Base-by-base conservation (phyloP, 2,113 vertebrate species). In the Steatornis caripensis region DNA sequence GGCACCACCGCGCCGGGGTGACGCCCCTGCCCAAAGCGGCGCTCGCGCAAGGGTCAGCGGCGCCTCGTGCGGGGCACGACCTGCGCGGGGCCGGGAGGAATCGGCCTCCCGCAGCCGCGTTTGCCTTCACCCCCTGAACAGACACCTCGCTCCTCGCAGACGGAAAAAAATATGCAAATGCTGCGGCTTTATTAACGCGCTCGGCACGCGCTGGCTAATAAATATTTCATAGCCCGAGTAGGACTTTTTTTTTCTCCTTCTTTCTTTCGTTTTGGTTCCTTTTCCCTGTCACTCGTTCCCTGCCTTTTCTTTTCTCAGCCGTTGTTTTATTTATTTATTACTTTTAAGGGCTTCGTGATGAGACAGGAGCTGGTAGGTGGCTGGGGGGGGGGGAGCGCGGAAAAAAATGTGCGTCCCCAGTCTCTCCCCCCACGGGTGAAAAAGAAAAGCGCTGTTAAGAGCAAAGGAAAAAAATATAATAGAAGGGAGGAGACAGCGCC, bases 191-290 rank as follows among this genome's bases (percentile, higher is more conserved):
- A 97, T 96, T 97, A 97, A 97, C 79, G 95, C 75, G 78, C 96
- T 96, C 74, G 77, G 94, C 96, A 95, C 95, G 93, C 91, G 69
- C 96, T 95, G 85, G 94, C 96, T 97, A 92, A 97, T 97, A 96
- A 97, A 97, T 97, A 97, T 97, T 97, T 97, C 95, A 97, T 97
- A 87, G 91, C 97, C 91, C 19, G 86, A 97, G 92, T 85, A 95
- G 79, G 96, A 96, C 94, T 95, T 96, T 92, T 89, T 91, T 81
- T 86, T 20, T n/a, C 87, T 91, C 34, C 87, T 91, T 87, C 83
- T 82, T 75, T 82, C 89, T 81, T 96, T 97, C 91, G 74, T 75
- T 96, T 90, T 75, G 85, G 93, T 90, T 93, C 91, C 89, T 96
- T 95, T 90, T 96, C 92, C 96, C 95, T 96, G 94, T 95, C 96